Evolutionary conservation across 2,113 vertebrate species (phyloP).

Genomic region (Apaloderma vittatum): DNA sequence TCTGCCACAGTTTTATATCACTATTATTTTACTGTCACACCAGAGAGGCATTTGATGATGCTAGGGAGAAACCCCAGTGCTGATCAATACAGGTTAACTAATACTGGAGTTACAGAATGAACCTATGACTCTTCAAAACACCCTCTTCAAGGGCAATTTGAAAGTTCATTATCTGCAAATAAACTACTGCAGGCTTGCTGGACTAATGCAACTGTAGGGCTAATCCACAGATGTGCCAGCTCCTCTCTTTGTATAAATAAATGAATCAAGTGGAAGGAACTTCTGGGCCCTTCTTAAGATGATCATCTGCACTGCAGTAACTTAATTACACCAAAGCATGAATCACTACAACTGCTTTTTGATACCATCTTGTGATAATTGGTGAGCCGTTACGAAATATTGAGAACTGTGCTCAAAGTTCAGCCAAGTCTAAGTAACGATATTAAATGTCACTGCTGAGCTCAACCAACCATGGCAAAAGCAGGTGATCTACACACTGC

Average conservation of each 20-base stretch:
- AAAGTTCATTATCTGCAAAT: background rate
- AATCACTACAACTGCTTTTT: background rate
- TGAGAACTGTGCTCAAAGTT: conserved; percentile 1
- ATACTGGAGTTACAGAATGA: background rate
- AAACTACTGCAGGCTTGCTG: background rate
- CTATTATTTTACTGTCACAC: background rate
- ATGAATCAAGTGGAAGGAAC: background rate
- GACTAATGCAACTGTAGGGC: background rate
- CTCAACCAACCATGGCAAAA: background rate
- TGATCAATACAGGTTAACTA: background rate
- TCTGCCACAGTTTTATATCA: background rate
- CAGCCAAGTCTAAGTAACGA: background rate
- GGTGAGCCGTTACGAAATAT: background rate
- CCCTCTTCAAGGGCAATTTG: background rate
- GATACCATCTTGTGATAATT: background rate
- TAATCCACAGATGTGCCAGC: background rate
- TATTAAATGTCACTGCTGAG: background rate
- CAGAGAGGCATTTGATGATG: background rate
- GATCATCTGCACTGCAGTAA: background rate
- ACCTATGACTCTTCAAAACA: background rate
- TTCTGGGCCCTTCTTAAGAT: background rate
- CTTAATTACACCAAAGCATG: background rate
- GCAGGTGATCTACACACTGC: background rate
- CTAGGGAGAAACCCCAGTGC: background rate
- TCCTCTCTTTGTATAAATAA: background rate